phyloP scores from a whole-genome alignment of 2,797 vertebrate genomes.

The Myotis myotis region DNA sequence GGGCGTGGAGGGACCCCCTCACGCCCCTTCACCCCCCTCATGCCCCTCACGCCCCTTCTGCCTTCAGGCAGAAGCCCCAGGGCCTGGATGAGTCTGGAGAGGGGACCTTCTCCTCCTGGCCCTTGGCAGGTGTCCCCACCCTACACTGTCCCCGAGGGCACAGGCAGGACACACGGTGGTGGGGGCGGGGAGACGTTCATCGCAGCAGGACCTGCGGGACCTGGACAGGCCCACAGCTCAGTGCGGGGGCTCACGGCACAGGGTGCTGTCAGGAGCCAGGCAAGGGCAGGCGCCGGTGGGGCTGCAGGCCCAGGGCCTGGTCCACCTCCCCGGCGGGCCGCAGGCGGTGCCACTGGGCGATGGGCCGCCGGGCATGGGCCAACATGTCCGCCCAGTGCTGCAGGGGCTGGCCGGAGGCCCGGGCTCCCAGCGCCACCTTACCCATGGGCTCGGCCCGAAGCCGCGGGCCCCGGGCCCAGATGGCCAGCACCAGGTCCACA shows the following conservation, averaged over 20 bases:
- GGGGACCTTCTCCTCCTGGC: neutral
- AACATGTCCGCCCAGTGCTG: constrained; percentile 96
- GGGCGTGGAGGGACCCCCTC: neutral
- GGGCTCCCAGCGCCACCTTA: constrained; percentile 91
- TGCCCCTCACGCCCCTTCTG: too few species aligned
- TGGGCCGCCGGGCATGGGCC: constrained; percentile 89
- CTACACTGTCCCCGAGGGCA: fast-evolving
- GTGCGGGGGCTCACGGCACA: neutral
- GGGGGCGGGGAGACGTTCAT: neutral
- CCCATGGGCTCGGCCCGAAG: constrained; percentile 89
- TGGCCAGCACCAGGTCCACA: constrained; percentile 90
- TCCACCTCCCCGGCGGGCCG: constrained; percentile 88
- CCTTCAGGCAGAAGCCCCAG: neutral
- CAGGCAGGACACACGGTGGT: fast-evolving
- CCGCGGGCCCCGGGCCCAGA: constrained; percentile 91
- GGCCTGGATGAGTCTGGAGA: neutral
- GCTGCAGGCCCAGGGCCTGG: constrained; percentile 85
- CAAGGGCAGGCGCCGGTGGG: constrained; percentile 83
- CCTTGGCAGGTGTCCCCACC: neutral
- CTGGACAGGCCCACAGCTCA: neutral
- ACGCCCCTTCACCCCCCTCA: too few species aligned
- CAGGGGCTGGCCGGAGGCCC: constrained; percentile 91
- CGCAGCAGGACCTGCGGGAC: fast-evolving
- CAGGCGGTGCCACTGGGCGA: constrained; percentile 93
- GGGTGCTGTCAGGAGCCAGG: constrained; percentile 48